These are phyloP conservation scores for Drosophila mayri DNA, from an alignment of 1,140 invertebrate species.

Conservation along the genomic window DNA sequence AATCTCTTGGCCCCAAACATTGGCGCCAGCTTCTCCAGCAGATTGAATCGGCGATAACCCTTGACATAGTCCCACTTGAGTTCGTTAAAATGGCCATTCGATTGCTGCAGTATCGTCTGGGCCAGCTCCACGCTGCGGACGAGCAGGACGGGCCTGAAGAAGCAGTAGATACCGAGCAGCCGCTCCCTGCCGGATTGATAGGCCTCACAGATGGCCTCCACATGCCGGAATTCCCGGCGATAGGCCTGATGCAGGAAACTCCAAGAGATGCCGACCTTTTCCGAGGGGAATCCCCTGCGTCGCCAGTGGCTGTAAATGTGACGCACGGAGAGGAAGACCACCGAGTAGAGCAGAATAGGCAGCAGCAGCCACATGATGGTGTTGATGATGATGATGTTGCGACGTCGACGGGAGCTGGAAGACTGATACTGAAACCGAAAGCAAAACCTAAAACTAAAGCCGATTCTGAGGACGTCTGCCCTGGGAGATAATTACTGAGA, in stretches of 20 bases:
- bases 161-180: constrained; percentile 71
- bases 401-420: constrained; percentile 24
- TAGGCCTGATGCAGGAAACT: constrained; percentile 64
- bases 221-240: constrained; percentile 72
- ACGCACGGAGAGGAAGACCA: constrained; percentile 68
- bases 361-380: constrained; percentile 74
- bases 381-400: constrained; percentile 41
- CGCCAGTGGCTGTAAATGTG: constrained; percentile 78
- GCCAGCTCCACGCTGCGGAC: constrained; percentile 71
- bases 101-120: constrained; percentile 59
- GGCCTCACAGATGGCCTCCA: constrained; percentile 72
- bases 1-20: constrained; percentile 54
- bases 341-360: constrained; percentile 71
- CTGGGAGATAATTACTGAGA: constrained; percentile 58
- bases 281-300: constrained; percentile 75
- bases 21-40: constrained; percentile 71
- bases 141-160: constrained; percentile 72
- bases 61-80: constrained; percentile 73
- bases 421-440: constrained; percentile 45
- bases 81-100: constrained; percentile 65
- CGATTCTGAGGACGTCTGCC: constrained; percentile 34
- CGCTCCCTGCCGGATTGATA: constrained; percentile 64
- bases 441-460: constrained; percentile 17
- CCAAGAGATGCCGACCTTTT: constrained; percentile 55
- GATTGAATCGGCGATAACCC: constrained; percentile 68